phyloP scores from a whole-genome alignment of 53 echinoderm and acorn worm genomes.

The Holothuria scabra region DNA sequence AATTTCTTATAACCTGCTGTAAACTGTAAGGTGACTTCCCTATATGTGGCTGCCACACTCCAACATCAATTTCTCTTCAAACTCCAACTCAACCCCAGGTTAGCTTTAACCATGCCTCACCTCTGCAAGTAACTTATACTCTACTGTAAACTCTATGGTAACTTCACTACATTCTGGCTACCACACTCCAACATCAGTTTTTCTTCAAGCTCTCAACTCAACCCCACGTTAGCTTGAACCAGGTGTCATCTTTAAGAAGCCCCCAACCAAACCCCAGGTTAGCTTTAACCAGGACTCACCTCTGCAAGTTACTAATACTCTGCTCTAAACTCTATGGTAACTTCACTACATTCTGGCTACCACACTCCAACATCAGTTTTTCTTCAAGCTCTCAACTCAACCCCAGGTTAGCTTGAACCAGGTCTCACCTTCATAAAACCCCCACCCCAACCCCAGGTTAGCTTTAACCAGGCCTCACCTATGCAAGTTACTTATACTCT shows the following conservation, averaged over 20 bases:
- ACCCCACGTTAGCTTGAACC: no score
- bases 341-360: constrained; percentile 75
- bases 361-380: constrained; percentile 79
- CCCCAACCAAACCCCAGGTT: no score
- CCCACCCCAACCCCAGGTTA: no score
- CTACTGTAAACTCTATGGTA: constrained; percentile 65
- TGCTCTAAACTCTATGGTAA: constrained; percentile 68
- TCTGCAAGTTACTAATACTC: constrained; percentile 87
- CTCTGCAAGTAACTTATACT: constrained; percentile 86
- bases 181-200: constrained; percentile 82
- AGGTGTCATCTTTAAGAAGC: no score
- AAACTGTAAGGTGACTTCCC: constrained; percentile 59
- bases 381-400: constrained; percentile 66
- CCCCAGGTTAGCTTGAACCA: no score
- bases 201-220: constrained; percentile 63
- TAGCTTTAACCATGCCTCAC: no score
- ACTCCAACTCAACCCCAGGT: no score
- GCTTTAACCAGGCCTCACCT: no score
- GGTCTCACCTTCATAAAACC: no score
- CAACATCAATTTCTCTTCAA: constrained; percentile 72
- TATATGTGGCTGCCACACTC: constrained; percentile 84
- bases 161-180: constrained; percentile 73
- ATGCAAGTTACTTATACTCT: constrained; percentile 83
- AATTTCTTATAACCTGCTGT: constrained; percentile 78
- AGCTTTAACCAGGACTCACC: constrained; percentile 46